Evolutionary conservation across 2,888 invertebrate genomes (phyloP), one percentile per base, ranked within the genome.

Genomic region (Caenorhabditis sp.): DNA sequence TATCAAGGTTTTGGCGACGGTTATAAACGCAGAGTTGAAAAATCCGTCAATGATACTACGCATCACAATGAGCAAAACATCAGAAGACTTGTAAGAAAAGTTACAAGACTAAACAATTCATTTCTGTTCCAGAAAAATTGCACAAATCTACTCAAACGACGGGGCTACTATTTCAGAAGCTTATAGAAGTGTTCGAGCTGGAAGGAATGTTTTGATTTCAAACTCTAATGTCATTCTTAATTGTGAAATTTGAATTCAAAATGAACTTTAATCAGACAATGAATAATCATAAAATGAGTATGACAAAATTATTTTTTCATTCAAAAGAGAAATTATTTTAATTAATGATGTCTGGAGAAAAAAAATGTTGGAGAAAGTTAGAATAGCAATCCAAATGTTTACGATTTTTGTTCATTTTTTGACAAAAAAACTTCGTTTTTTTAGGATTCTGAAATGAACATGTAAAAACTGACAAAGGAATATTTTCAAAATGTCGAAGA

Each of bases 121-220:
- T 51, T 51, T 21, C 19, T 5, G 21, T 64, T 72, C 26, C 58
- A 74, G 74, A 58, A 21, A 54, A 24, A 69, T 74, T 3, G 61
- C 58, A 0, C 74, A 74, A 58, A 21, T 69, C 3, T 74, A 74
- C 43, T 66, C 67, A 17, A 74, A 74, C 19, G 74, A 74, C 12
- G 74, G 74, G 12, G 74, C 74, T 3, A 74, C 74, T 0, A 74
- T 74, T 23, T 69, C 74, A 8, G 23, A 37, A 17, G 66, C 66
- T 2, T 66, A 55, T 12, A 1, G 23, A 6, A 63, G 69, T 1
- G 74, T 65, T 0, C 24, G 74, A 60, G 59, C 74, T 19, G 74
- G 74, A 36, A 66, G 66, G 24, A 69, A 58, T 49, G 19, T 74
- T 0, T 19, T 74, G 19, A 66, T 74, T 27, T 69, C 74, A 0